Percentiles rank a stretch among this genome's conserved stretches.
These are phyloP conservation scores for Riptortus pedestris DNA, from an alignment of 1,140 invertebrate species.

Conservation along the genomic window DNA sequence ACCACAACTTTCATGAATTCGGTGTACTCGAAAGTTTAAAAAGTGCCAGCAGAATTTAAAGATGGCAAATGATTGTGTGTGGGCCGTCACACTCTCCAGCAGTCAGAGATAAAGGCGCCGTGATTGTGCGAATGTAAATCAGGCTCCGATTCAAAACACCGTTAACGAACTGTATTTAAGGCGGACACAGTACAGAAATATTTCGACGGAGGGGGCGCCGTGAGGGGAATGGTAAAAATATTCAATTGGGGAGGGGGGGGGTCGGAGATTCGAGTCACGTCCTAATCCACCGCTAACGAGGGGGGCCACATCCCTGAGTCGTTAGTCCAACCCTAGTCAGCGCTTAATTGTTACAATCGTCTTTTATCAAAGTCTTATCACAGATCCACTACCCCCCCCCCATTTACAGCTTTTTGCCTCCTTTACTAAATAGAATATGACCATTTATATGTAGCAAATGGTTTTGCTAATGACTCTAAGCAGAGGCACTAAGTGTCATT, in stretches of 20 bases:
- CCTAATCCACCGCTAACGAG: conserved; percentile 17
- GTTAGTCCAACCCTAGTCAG: not conserved
- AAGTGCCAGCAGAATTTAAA: no score
- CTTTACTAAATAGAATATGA: no score
- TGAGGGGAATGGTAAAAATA: conserved; percentile 18
- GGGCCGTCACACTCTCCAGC: not conserved
- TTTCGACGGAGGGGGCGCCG: not conserved
- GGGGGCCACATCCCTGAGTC: conserved; percentile 3
- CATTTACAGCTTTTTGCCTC: not conserved
- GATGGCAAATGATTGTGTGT: not conserved
- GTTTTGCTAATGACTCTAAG: no score
- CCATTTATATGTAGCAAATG: no score
- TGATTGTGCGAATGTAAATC: conserved; percentile 5
- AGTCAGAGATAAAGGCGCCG: not conserved
- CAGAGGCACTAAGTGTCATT: no score
- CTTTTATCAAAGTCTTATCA: not conserved
- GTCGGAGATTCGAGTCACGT: not conserved
- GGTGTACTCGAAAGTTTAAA: no score
- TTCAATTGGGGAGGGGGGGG: conserved; percentile 8
- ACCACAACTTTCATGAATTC: no score
- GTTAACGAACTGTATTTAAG: conserved; percentile 17
- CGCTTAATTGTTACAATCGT: conserved; percentile 9
- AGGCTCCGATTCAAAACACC: conserved; percentile 9
- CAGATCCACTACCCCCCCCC: no score
- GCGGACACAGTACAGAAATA: conserved; percentile 4